Conservation (phyloP, 2,888 invertebrate species). For the Cremastobaeus sp. region DNA sequence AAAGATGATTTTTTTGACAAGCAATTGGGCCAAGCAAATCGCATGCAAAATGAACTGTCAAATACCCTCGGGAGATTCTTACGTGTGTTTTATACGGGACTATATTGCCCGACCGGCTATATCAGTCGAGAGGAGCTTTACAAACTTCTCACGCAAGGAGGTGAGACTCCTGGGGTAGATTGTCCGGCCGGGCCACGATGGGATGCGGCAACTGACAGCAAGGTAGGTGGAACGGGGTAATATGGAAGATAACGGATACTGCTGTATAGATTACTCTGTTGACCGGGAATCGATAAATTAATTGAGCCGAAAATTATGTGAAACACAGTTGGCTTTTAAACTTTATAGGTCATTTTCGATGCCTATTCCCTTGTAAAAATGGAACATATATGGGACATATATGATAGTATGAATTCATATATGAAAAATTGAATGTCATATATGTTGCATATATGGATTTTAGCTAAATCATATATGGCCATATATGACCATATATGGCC, state of each 20-base stretch:
- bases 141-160: conserved; percentile 74
- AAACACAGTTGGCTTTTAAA: too few species aligned
- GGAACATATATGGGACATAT: too few species aligned
- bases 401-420: too few species aligned
- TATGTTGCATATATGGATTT: too few species aligned
- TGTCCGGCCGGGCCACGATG: conserved; percentile 15
- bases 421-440: too few species aligned
- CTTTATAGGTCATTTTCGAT: too few species aligned
- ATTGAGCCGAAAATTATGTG: conserved; percentile 24
- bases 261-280: conserved; percentile 16
- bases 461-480: too few species aligned
- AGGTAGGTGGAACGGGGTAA: conserved; percentile 19
- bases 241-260: conserved; percentile 20
- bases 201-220: conserved; percentile 7
- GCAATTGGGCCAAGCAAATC: conserved; percentile 43
- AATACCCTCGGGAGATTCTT: conserved; percentile 72
- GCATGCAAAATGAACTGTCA: conserved; percentile 74
- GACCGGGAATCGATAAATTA: conserved; percentile 23
- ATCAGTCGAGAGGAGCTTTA: conserved; percentile 72
- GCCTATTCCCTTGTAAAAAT: too few species aligned
- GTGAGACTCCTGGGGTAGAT: conserved; percentile 53
- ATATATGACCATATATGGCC: too few species aligned
- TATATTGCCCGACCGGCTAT: conserved; percentile 70
- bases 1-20: conserved; percentile 5
- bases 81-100: conserved; percentile 72